Conservation (phyloP, 2,797 vertebrate genomes). For the Muraenolepis orangiensis region DNA sequence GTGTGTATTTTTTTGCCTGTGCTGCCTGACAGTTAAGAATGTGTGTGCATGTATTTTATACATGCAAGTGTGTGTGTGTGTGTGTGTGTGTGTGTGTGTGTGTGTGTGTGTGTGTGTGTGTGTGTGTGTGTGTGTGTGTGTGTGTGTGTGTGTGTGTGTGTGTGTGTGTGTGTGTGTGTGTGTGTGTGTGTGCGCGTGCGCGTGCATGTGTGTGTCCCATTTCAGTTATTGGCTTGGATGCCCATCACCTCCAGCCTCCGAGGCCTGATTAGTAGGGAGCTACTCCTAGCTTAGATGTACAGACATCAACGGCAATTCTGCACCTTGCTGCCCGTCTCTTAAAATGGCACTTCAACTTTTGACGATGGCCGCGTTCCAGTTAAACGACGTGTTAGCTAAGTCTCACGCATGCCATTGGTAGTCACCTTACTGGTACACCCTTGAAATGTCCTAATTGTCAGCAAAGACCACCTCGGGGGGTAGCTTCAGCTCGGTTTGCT, state of each 20-base stretch:
- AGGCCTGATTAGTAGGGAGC: constrained; percentile 67
- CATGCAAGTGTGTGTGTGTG: not conserved
- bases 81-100: not conserved
- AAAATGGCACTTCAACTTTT: constrained; percentile 29
- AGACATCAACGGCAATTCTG: constrained; percentile 65
- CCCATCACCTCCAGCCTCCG: constrained; percentile 64
- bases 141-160: not conserved
- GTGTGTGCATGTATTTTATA: no score
- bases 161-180: not conserved
- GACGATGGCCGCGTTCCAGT: not conserved
- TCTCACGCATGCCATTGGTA: no score
- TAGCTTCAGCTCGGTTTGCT: no score
- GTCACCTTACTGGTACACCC: no score
- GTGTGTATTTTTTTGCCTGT: constrained; percentile 41
- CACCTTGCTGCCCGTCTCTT: constrained; percentile 64
- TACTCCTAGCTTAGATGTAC: constrained; percentile 63
- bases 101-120: no score
- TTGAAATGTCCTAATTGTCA: no score
- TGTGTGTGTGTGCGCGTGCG: not conserved
- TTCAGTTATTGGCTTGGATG: constrained; percentile 63
- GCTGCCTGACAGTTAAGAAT: constrained; percentile 55
- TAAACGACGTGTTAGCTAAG: no score
- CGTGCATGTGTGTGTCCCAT: constrained; percentile 38
- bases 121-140: no score
- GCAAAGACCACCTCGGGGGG: no score